A percentile compares a stretch with the other conserved stretches of the same genome.
Evolutionary conservation across 2,888 invertebrate genomes (phyloP).

Genomic region (Sialis fuliginosa): DNA sequence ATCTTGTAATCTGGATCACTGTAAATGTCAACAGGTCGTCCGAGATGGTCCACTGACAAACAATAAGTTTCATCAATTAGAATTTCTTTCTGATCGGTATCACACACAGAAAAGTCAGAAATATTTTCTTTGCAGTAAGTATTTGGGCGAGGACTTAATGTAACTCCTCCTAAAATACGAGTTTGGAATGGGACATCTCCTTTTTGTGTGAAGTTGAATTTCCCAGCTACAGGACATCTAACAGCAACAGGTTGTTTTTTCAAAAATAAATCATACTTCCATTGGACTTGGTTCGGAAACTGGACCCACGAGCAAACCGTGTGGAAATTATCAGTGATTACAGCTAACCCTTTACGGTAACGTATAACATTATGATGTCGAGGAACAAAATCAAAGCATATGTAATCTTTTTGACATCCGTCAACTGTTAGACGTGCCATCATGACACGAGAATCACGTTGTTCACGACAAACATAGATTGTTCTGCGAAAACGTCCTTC

Average conservation of each 20-base stretch:
- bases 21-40: conserved; percentile 88
- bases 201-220: conserved; percentile 82
- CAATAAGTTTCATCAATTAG: conserved; percentile 92
- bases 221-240: conserved; percentile 90
- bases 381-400: conserved; percentile 92
- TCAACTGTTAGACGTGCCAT: conserved; percentile 94
- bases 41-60: conserved; percentile 87
- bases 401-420: conserved; percentile 92
- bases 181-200: conserved; percentile 87
- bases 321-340: conserved; percentile 77
- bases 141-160: conserved; percentile 81
- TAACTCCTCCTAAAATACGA: conserved; percentile 89
- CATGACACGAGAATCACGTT: conserved; percentile 78
- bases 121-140: conserved; percentile 85
- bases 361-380: conserved; percentile 91
- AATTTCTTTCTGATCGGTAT: conserved; percentile 86
- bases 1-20: conserved; percentile 91
- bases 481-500: conserved; percentile 73
- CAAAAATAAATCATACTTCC: conserved; percentile 75
- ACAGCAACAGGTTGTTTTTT: conserved; percentile 83
- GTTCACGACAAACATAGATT: conserved; percentile 88
- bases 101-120: conserved; percentile 91
- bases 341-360: conserved; percentile 72
- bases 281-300: conserved; percentile 64
- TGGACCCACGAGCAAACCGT: conserved; percentile 92